phyloP scores from a whole-genome alignment of 2,888 invertebrate genomes.

The Automeris io region DNA sequence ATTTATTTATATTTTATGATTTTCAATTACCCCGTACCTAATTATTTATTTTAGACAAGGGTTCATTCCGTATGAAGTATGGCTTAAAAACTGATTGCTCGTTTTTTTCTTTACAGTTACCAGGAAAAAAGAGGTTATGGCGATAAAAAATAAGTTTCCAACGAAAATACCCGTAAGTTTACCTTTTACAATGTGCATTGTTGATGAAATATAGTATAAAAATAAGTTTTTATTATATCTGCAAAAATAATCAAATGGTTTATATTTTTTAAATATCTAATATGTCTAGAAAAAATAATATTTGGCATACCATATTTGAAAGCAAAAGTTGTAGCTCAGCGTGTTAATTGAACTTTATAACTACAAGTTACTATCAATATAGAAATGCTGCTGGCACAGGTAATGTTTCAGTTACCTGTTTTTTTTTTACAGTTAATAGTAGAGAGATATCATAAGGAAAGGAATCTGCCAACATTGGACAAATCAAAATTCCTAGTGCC shows the following conservation, averaged over 20 bases:
- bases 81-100: slow-evolving; percentile 9
- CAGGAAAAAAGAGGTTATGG: slow-evolving; percentile 85
- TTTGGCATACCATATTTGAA: background rate
- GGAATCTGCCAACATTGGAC: slow-evolving; percentile 84
- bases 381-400: too few species aligned
- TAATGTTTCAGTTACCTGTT: slow-evolving; percentile 1
- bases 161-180: slow-evolving; percentile 86
- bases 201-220: too few species aligned
- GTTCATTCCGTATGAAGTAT: slow-evolving; percentile 3
- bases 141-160: slow-evolving; percentile 86
- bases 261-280: background rate
- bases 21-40: too few species aligned
- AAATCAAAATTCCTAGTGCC: slow-evolving; percentile 93
- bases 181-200: background rate
- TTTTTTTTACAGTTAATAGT: slow-evolving; percentile 83
- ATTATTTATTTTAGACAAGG: too few species aligned
- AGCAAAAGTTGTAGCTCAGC: too few species aligned
- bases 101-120: slow-evolving; percentile 69
- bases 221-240: too few species aligned
- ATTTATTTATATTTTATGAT: too few species aligned
- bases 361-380: background rate
- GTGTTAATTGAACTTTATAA: too few species aligned
- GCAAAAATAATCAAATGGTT: too few species aligned
- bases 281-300: background rate
- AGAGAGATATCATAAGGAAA: slow-evolving; percentile 88